Evolutionary conservation across 1,140 invertebrate species (phyloP), one percentile per base, ranked within the genome.

Genomic region (Pomacea maculata): DNA sequence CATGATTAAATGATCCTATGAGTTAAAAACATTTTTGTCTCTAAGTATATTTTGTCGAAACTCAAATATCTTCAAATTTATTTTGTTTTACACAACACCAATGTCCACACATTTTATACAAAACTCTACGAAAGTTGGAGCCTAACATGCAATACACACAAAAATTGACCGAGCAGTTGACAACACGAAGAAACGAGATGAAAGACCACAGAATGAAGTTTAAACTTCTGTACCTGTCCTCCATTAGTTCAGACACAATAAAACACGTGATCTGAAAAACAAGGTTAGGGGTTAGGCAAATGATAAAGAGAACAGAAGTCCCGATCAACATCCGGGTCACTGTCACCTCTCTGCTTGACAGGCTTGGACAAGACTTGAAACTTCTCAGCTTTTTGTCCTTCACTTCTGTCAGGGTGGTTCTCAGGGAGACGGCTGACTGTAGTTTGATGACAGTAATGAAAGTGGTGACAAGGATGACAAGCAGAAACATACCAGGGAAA

Each of bases 111-210:
- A 63, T 54, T 19, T 8, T 2, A 21, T 52, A 19, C 52, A 79
- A 19, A 8, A 65, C 70, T 11, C 57, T 11, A 8, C 77, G 29
- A 34, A 70, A 79, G 7, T 65, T 65, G 11, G 77, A 79, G 2
- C 77, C 67, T 55, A 79, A 68, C 6, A 15, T 3, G 9, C 52
- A 57, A 55, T 79, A 79, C 11, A 79, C 54, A 52, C 67, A 68
- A 65, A 79, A 19, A 55, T 71, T 79, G 77, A 79, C 64, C 4
- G 77, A 68, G 52, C 64, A 65, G 77, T 79, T 79, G 65, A 79
- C 54, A 34, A 29, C 67, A 12, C 52, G 25, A 29, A 71, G 29
- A 0, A 79, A 11, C 8, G 67, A 45, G 7, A 65, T 54, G 15
- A 71, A 21, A 9, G 29, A 68, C 77, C 77, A 79, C 14, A 71